These are phyloP conservation scores for Zosterops japonicus DNA, from an alignment of 2,113 vertebrate species.

Conservation along the genomic window DNA sequence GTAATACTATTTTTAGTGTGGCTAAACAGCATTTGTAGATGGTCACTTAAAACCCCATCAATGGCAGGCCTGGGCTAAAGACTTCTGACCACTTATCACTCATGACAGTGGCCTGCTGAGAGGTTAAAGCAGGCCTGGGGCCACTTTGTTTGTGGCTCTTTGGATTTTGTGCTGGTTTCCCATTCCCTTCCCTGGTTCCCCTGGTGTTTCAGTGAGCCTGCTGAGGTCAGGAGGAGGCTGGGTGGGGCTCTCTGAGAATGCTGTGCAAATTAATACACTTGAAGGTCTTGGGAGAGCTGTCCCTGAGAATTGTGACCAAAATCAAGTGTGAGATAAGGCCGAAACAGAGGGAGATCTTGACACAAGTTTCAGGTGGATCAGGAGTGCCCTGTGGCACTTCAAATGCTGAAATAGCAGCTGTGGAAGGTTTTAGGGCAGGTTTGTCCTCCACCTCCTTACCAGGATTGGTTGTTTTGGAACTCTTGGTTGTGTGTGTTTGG, in stretches of 20 bases:
- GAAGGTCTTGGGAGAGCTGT: not conserved
- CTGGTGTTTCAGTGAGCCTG: no score
- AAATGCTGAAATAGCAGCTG: not conserved
- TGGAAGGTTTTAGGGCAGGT: not conserved
- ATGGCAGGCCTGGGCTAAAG: not conserved
- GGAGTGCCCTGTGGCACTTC: not conserved
- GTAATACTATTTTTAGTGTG: not conserved
- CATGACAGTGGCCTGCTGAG: not conserved
- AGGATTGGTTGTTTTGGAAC: not conserved
- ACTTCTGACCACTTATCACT: not conserved
- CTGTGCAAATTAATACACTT: not conserved
- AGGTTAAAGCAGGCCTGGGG: not conserved
- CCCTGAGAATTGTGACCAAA: not conserved
- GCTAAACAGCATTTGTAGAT: not conserved
- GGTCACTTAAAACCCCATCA: not conserved
- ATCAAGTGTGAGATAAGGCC: not conserved
- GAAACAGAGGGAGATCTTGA: not conserved
- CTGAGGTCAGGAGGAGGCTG: accelerated
- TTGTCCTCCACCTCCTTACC: not conserved
- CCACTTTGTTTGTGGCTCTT: not conserved
- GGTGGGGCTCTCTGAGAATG: accelerated
- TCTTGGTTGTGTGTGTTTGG: not conserved
- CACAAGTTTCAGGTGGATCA: not conserved
- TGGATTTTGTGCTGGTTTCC: not conserved
- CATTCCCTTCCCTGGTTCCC: accelerated